Evolutionary conservation across 2,113 vertebrate species (phyloP), one percentile per base, ranked within the genome.

Genomic region (Vulpes vulpes): DNA sequence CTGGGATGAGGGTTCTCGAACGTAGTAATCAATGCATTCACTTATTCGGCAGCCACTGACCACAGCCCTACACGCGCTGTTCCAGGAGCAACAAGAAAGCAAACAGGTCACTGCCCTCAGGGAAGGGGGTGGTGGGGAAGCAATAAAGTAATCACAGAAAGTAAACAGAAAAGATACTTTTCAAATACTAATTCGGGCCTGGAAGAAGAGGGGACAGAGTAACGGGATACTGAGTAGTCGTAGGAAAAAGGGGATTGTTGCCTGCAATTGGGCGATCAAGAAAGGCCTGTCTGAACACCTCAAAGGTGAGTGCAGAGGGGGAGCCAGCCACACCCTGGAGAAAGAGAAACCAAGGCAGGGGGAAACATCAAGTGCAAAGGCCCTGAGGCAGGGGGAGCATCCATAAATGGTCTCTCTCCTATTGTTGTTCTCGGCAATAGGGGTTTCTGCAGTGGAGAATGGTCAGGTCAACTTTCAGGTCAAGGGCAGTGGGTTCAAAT

Each of bases 211-310:
- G 19, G 53, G 30, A 4, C 25, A 5, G 25, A 51, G 43, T 3
- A 38, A 59, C 0, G 11, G 7, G 15, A 51, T 1, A 0, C 53
- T 0, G 1, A 30, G 20, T 16, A 15, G 35, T 43, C 1, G 43
- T 5, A 1, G 3, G 67, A 23, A 4, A 8, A 35, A 2, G 3
- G 11, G 6, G 10, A 0, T 1, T 43, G 71, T 53, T 38, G 3
- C 64, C 35, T 67, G 27, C 57, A 59, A 57, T 0, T 5, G n/a
- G 22, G 8, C 16, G 49, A 38, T 16, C 1, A 11, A 71, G 65
- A 38, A 87, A 81, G 57, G 27, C 15, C 82, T 51, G 1, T 14
- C 27, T 11, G 20, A 74, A 53, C 57, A 2, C 81, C 67, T 27
- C 62, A 27, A 27, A 80, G 1, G 19, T 14, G 19, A 60, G 12